phyloP scores from a whole-genome alignment of 1,140 invertebrate species.

The Aporrectodea caliginosa region DNA sequence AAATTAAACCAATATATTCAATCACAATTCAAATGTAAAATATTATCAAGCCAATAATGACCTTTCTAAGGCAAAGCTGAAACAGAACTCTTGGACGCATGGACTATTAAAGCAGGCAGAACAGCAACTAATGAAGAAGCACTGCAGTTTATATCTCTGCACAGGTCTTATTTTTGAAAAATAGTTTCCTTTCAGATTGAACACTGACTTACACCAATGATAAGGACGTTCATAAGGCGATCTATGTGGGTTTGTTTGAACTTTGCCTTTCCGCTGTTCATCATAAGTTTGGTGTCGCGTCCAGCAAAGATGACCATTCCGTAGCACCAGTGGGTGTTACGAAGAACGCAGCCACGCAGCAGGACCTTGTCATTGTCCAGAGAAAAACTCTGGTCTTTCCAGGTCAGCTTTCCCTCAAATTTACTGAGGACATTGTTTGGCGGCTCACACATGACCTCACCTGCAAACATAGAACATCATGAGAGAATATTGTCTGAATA shows the following conservation, averaged over 20 bases:
- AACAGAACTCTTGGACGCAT: no score
- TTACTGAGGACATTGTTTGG: constrained; percentile 86
- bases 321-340: constrained; percentile 90
- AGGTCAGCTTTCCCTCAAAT: constrained; percentile 24
- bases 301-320: constrained; percentile 95
- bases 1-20: no score
- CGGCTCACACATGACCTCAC: constrained; percentile 92
- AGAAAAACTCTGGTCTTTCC: constrained; percentile 16
- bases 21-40: no score
- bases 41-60: no score
- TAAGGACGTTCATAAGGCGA: constrained; percentile 48
- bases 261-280: constrained; percentile 98
- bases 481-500: no score
- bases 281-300: constrained; percentile 97
- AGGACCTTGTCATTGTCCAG: constrained; percentile 74
- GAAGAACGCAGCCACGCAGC: constrained; percentile 86
- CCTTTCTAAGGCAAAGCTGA: no score
- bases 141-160: no score
- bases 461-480: no score
- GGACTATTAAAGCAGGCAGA: no score
- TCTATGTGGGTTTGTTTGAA: constrained; percentile 99
- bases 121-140: no score
- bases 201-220: constrained; percentile 29
- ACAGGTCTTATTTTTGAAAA: no score
- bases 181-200: no score